These are phyloP conservation scores for Anagrus nilaparvatae DNA, from an alignment of 1,140 invertebrate genomes.

Conservation along the genomic window DNA sequence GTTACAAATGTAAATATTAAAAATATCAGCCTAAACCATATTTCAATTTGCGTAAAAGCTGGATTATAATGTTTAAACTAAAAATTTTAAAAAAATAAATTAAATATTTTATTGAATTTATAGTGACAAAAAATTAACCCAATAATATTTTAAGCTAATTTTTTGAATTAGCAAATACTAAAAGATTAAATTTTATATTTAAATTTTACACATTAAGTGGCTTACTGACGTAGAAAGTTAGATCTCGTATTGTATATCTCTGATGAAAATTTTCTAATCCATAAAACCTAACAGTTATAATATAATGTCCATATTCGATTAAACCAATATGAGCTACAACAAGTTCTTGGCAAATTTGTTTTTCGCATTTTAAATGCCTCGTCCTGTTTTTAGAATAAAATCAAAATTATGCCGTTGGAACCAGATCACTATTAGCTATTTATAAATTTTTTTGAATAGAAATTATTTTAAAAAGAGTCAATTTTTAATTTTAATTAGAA, in stretches of 20 bases:
- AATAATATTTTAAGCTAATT: background rate
- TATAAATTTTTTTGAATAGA: too few species aligned
- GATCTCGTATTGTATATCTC: slow-evolving; percentile 71
- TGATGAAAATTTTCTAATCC: slow-evolving; percentile 76
- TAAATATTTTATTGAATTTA: slow-evolving; percentile 6
- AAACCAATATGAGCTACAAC: slow-evolving; percentile 84
- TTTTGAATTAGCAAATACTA: background rate
- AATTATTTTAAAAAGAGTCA: too few species aligned
- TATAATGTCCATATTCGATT: slow-evolving; percentile 78
- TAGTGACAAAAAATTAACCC: background rate
- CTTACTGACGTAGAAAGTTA: slow-evolving; percentile 81
- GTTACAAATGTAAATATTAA: slow-evolving; percentile 75
- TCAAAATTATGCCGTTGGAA: too few species aligned
- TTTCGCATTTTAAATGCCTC: slow-evolving; percentile 68
- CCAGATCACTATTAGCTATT: too few species aligned
- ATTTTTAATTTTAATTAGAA: too few species aligned
- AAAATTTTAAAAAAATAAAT: slow-evolving; percentile 22
- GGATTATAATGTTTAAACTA: slow-evolving; percentile 96
- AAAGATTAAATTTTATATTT: background rate
- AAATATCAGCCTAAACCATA: slow-evolving; percentile 93
- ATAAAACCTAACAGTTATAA: slow-evolving; percentile 74
- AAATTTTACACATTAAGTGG: slow-evolving; percentile 15
- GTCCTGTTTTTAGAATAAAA: too few species aligned
- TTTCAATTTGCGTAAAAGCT: slow-evolving; percentile 90
- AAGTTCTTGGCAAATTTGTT: slow-evolving; percentile 76